Base-by-base conservation (phyloP, 2,888 invertebrate species). In the Latheticus oryzae region DNA sequence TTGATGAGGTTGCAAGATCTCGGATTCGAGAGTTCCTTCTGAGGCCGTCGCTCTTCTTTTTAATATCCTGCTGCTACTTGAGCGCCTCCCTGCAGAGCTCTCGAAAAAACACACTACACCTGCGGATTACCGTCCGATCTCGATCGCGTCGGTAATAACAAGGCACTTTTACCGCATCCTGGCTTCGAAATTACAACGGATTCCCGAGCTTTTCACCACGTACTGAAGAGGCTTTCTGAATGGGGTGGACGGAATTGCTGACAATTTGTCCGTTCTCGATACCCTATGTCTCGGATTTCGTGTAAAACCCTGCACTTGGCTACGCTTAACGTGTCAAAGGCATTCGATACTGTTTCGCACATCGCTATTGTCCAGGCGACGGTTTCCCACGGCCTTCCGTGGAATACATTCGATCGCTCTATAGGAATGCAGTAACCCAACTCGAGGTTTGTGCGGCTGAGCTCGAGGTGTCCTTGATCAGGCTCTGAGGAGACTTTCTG, bases 31-130 rank as follows among this genome's bases (percentile, higher is more conserved):
- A 9, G 13, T 38, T 12, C 40, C 40, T 1, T n/a, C 12, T 11
- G 40, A 40, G 15, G 13, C 23, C 23, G 40, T 8, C 4, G 23
- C 40, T 15, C 24, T 40, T 2, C n/a, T 40, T 1, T 40, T 40
- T 8, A 24, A 24, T n/a, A 5, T 40, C 21, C 5, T 40, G 5
- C 7, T 40, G 24, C 5, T 40, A 15, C 11, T 2, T 4, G 11
- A 5, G 19, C 1, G 9, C 1, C 8, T 38, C 0, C 40, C 24
- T 3, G 24, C 4, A 1, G 40, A 24, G 7, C 40, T 40, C 13
- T 1, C 23, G 5, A 12, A n/a, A 2, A 23, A 23, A 9, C 11
- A 24, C 2, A 40, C 24, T n/a, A 2, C 28, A 28, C 8, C 28
- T 28, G 28, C 28, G 2, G 28, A 28, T 8, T 28, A 28, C 9